Base-by-base conservation (phyloP, 2,888 invertebrate genomes). In the Caenorhabditis sp. region DNA sequence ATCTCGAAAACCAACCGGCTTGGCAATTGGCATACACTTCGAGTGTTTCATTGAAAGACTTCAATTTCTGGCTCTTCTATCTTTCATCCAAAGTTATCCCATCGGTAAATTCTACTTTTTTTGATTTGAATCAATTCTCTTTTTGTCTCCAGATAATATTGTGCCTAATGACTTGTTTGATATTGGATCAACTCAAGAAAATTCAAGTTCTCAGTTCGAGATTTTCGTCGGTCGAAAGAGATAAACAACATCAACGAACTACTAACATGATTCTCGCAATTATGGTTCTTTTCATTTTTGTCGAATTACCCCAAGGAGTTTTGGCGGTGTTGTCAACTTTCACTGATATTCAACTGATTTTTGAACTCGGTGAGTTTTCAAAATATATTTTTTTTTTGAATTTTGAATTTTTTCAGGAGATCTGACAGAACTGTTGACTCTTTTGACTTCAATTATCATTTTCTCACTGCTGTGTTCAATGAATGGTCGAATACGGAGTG, bases 201-300 rank as follows among this genome's bases (percentile, higher is more conserved):
- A 77, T 85, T 36, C 77, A 77, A 64, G 66, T 74, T 21, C 66
- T 85, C 62, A 77, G 79, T 36, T 73, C 83, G 23, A 75, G 84
- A 5, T 85, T 85, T 65, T 68, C 79, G 12, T 82, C 66, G 23
- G 77, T 77, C 6, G 76, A 83, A 61, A 61, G 83, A 8, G 85
- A 85, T 55, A 77, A 77, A 21, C 84, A 84, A 62, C 79, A 85
- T 69, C 76, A 81, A 27, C 58, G 84, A 57, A 85, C 85, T 3
- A 85, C 85, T 5, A 85, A 83, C 62, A 81, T 84, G 76, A 84
- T 84, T 49, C 58, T 84, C 55, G 83, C 83, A 4, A 83, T 85
- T 31, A 85, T 85, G 84, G 73, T 82, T 58, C 66, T 85, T 19
- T 85, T 85, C 74, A 84, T 85, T 54, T 63, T 81, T 24, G 84